Evolutionary conservation across 2,113 vertebrate genomes (phyloP), one percentile per base, ranked within the genome.

Genomic region (Rhinolophus sinicus): DNA sequence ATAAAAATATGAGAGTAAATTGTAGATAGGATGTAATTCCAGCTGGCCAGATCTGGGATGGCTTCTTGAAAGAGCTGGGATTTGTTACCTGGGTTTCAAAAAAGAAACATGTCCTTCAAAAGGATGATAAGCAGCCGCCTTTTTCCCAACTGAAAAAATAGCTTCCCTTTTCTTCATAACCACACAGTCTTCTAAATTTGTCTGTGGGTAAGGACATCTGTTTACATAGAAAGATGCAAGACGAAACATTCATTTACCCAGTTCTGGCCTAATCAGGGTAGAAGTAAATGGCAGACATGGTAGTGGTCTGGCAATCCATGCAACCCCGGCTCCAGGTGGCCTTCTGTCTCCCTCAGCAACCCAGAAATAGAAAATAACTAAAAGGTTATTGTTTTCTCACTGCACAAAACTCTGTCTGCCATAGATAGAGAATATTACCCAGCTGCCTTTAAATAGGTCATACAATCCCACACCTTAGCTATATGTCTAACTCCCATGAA

Each of bases 101-200:
- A 97, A 85, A 69, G 18, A 93, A 96, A 58, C 33, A 73, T 58
- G 22, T 89, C 95, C 69, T 93, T 56, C 88, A 89, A 67, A 95
- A 84, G 44, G 89, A 95, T 60, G 33, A 91, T 58, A 90, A 81
- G 47, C 85, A 95, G 69, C n/a, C 50, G 80, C 52, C 72, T 85
- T 97, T 87, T 86, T 81, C 76, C 86, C 64, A 80, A 75, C 75
- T 86, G 80, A 50, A 94, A 88, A 96, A 94, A 89, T 50, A 56
- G 54, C 54, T 58, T 93, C 75, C 38, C 7, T 96, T 93, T 96
- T 90, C 92, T 85, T 83, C 50, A 80, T 96, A 98, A 96, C 92
- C 94, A 62, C 95, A 95, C 4, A 24, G 54, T 83, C 94, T 97
- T 98, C 90, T 96, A 97, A 96, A 96, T 96, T 78, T 95, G 85